phyloP scores from a whole-genome alignment of 1,140 invertebrate genomes.

The Brachionus calyciflorus region DNA sequence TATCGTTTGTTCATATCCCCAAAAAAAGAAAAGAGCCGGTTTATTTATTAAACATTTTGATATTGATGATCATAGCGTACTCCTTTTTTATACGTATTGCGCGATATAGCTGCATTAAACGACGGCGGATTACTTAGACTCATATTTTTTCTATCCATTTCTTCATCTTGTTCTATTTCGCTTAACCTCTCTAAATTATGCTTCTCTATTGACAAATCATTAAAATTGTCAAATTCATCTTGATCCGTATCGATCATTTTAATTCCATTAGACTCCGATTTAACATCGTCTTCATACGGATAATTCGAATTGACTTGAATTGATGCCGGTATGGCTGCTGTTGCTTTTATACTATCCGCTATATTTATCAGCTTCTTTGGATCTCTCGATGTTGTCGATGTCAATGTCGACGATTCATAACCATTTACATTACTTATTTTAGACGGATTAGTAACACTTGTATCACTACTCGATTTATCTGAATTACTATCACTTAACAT shows the following conservation, averaged over 20 bases:
- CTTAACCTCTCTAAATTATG: not conserved
- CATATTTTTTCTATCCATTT: not conserved
- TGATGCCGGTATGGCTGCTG: not conserved
- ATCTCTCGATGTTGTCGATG: not conserved
- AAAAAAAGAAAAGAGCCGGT: too few species aligned
- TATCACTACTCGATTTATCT: constrained; percentile 11
- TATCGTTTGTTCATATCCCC: not conserved
- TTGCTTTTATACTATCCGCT: constrained; percentile 6
- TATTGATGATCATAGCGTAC: not conserved
- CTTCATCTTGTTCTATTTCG: not conserved
- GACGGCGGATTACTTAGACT: constrained; percentile 18
- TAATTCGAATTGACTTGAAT: not conserved
- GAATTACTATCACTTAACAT: not conserved
- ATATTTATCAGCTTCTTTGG: not conserved
- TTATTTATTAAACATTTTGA: constrained; percentile 23
- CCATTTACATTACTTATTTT: constrained; percentile 18
- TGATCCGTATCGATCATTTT: constrained; percentile 42
- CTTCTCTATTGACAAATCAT: not conserved
- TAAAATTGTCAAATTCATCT: not conserved
- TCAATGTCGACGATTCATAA: constrained; percentile 21
- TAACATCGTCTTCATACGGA: constrained; percentile 15
- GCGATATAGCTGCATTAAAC: constrained; percentile 14
- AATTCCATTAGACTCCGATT: not conserved
- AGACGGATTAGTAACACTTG: constrained; percentile 10
- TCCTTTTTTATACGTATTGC: constrained; percentile 1